Evolutionary conservation across 2,888 invertebrate species (phyloP), one percentile per base, ranked within the genome.

Genomic region (Drosophila suboccidentalis): DNA sequence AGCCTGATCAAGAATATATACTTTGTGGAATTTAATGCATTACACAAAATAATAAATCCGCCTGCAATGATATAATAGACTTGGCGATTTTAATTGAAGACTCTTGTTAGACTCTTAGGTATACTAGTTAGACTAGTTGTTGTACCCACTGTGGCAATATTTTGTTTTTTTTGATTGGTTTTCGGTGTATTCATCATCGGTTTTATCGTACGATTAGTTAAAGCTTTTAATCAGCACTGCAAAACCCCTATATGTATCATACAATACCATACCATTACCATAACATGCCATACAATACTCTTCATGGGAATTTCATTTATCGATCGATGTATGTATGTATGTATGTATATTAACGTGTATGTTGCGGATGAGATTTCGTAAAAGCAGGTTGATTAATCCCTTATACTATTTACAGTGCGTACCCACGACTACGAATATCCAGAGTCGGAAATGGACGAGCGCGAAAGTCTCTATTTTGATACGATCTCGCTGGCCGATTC

Each of bases 381-480:
- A 29, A 44, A 49, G 13, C 50, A 32, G 63, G 5, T 58, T 54
- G n/a, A 73, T 65, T 78, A 70, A 75, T 72, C 10, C 26, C 11
- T 41, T 59, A 64, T 44, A 34, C 44, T 70, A 50, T 62, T 89
- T 90, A 55, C 90, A 92, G 92, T 92, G 73, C 92, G 91, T 75
- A 92, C 92, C 60, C 85, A 92, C 91, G 92, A 92, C 72, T 92
- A 82, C 89, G 93, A 92, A 50, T 92, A 92, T 84, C 90, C 92
- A 53, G 93, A 92, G 86, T 91, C 91, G 61, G 93, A 93, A 90
- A 92, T 92, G 90, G 91, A 91, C 62, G 92, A 93, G 82, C 90
- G 93, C 22, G 92, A 93, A 69, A 93, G 92, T 73, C 82, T 93
- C 15, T 93, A 93, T 70, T 92, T 92, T 67, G 93, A 93, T 76